Evolutionary conservation across 2,888 invertebrate species (phyloP).

Genomic region (Andrena chrysosceles): DNA sequence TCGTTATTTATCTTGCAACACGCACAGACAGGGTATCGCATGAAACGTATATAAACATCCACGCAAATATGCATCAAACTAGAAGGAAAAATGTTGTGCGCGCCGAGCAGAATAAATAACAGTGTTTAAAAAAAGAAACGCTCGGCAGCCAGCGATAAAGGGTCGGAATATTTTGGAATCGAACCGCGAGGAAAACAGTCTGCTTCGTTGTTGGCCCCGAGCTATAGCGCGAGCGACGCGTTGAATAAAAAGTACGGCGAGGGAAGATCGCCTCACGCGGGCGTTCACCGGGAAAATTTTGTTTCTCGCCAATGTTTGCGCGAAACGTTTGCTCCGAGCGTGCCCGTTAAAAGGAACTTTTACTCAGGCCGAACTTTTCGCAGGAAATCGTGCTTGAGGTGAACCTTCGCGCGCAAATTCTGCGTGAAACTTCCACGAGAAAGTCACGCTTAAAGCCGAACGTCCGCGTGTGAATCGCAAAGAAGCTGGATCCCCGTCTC

Average conservation of each 20-base stretch:
- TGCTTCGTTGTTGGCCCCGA: not conserved
- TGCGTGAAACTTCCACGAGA: conserved; percentile 5
- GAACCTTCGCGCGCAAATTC: too few relatives aligned
- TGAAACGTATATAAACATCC: not conserved
- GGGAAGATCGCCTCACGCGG: conserved; percentile 14
- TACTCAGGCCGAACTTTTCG: conserved; percentile 4
- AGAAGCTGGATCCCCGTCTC: not conserved
- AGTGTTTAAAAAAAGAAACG: not conserved
- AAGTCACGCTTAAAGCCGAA: conserved; percentile 18
- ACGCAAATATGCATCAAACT: not conserved
- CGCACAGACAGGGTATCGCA: not conserved
- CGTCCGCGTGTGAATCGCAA: not conserved
- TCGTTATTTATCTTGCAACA: not conserved
- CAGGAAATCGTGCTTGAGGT: conserved; percentile 1
- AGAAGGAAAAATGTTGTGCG: not conserved
- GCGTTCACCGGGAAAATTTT: conserved; percentile 12
- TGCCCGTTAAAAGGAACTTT: not conserved
- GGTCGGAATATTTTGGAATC: conserved; percentile 21
- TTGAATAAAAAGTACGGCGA: not conserved
- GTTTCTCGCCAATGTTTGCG: conserved; percentile 11
- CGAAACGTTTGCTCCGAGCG: conserved; percentile 25
- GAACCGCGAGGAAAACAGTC: conserved; percentile 21
- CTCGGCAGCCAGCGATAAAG: not conserved
- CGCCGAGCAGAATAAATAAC: conserved; percentile 6
- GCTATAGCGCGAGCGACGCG: not conserved